Evolutionary conservation across 30 jellyfish, hydroid and myxozoan species (phyloP), one percentile per base, ranked within the genome.

Genomic region (Chrysaora quinquecirrha): DNA sequence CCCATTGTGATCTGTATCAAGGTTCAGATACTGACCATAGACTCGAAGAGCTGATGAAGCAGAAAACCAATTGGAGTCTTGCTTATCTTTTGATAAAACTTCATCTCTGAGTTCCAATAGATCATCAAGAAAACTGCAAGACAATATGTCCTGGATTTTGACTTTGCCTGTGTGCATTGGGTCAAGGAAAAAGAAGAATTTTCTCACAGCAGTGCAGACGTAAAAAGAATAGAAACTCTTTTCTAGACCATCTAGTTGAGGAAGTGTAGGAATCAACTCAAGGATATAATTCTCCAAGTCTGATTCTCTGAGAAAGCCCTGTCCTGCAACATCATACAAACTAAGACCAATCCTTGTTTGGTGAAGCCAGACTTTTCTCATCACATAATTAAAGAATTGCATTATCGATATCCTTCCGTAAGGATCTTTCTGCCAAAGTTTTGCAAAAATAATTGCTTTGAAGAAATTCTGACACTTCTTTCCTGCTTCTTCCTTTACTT

Each of bases 161-260:
- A 94, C 94, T 77, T 87, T 87, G 1, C 99, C 99, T 30, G 99
- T 94, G 65, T 90, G 86, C 99, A 87, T 87, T 28, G 99, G 99
- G 56, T 94, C 99, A 52, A 94, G 91, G 72, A 94, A 94, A 67
- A 94, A 94, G 96, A 87, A 94, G 79, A 94, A 94, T 70, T 94
- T 94, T 80, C 99, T 87, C 30, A 94, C 99, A 29, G 99, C 99
- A 16, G 99, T 94, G 88, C 99, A 94, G n/a, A 94, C 99, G 71
- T 94, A 94, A 65, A 94, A 94, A 6, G 97, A 88, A 84, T 94
- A 94, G 66, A 94, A 94, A 48, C 96, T 94, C 84, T 94, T 94
- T 63, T 94, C 99, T 67, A 94, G 74, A 1, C 99, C 99, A 87
- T 94, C 99, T n/a, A 94, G 88, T 88, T 93, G 98, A 29, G 98